Conservation (phyloP, 2,113 vertebrate species). For the Pavo muticus region DNA sequence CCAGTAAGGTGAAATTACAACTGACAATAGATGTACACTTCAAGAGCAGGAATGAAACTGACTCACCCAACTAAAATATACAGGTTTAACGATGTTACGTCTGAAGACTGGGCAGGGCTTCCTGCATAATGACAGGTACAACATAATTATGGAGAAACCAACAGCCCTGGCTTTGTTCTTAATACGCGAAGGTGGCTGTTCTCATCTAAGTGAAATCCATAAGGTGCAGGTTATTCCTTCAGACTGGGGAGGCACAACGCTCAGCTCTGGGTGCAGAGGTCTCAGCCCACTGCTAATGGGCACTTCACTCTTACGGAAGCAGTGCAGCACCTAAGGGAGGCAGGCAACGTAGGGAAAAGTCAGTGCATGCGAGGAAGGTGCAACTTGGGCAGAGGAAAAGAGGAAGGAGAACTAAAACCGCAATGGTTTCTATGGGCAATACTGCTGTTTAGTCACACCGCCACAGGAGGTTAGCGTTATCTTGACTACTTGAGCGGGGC, state of each 20-base stretch:
- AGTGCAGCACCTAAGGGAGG: neutral
- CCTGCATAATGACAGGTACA: neutral
- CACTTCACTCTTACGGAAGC: neutral
- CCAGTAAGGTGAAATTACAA: neutral
- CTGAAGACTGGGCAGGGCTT: conserved; percentile 3
- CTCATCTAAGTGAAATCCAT: conserved; percentile 5
- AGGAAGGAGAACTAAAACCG: neutral
- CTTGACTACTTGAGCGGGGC: neutral
- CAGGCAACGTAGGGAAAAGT: neutral
- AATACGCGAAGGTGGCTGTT: neutral
- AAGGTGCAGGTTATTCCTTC: neutral
- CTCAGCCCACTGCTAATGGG: conserved; percentile 18
- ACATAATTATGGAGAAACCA: neutral
- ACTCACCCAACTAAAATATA: conserved; percentile 11
- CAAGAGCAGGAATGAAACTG: neutral
- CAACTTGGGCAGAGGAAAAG: neutral
- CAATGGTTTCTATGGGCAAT: neutral
- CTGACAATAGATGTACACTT: neutral
- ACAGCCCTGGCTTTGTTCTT: conserved; percentile 7
- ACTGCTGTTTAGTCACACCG: neutral
- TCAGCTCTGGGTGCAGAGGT: conserved; percentile 2
- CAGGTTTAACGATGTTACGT: neutral
- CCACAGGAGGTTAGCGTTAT: neutral
- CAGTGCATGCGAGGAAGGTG: neutral
- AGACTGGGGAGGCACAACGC: neutral